phyloP scores from a whole-genome alignment of 2,113 vertebrate species.

The Delphinapterus leucas region DNA sequence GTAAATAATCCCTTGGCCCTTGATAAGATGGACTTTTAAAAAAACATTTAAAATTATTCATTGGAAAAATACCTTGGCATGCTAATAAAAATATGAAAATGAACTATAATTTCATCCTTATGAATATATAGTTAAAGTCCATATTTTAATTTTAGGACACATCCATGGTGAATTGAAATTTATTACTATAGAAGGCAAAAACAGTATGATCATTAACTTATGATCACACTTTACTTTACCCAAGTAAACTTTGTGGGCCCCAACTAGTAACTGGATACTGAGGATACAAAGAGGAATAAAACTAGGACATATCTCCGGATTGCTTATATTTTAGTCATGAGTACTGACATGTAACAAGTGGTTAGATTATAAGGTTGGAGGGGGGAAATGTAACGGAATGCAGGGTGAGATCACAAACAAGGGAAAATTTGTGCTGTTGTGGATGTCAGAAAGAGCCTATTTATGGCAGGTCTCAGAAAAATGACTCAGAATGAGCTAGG shows the following conservation, averaged over 20 bases:
- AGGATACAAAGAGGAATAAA: neutral
- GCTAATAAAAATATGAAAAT: conserved; percentile 68
- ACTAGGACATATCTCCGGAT: neutral
- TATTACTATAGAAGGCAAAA: neutral
- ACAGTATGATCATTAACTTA: neutral
- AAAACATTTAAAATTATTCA: conserved; percentile 65
- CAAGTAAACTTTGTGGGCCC: neutral
- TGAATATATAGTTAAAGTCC: conserved; percentile 18
- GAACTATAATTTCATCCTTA: neutral
- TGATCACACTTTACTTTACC: neutral
- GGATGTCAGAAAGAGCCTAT: neutral
- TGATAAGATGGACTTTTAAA: conserved; percentile 51
- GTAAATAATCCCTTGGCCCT: conserved; percentile 54
- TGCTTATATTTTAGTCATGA: neutral
- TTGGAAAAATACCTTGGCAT: conserved; percentile 45
- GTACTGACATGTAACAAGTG: neutral
- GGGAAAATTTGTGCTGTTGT: neutral
- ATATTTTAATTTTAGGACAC: conserved; percentile 4
- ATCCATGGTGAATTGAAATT: neutral
- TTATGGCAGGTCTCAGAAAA: neutral
- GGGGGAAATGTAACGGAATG: neutral
- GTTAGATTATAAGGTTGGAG: neutral
- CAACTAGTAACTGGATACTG: neutral
- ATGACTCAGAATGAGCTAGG: neutral
- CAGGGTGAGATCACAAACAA: neutral